Evolutionary conservation across 2,113 vertebrate genomes (phyloP).

Genomic region (Danionella cerebrum): DNA sequence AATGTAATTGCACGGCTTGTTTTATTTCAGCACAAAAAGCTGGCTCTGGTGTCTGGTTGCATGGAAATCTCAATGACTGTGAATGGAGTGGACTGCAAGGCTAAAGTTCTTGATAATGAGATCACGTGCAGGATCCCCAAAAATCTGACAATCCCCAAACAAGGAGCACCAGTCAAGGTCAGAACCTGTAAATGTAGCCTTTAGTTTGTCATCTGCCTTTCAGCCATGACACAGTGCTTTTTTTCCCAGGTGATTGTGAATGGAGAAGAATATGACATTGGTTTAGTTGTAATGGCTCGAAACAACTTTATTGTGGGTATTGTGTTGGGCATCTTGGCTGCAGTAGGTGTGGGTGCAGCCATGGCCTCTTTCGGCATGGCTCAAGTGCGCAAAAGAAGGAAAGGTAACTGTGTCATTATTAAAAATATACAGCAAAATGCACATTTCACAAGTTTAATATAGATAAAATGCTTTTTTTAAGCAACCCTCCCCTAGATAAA

Average conservation of each 20-base stretch:
- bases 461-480: too few species aligned
- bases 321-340: constrained; percentile 62
- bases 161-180: constrained; percentile 72
- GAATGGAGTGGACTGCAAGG: constrained; percentile 71
- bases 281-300: constrained; percentile 59
- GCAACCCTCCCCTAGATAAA: too few species aligned
- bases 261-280: constrained; percentile 53
- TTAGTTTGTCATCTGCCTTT: too few species aligned
- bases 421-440: too few species aligned
- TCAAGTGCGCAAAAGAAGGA: constrained; percentile 60
- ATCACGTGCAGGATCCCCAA: constrained; percentile 80
- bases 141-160: constrained; percentile 58
- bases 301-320: constrained; percentile 51
- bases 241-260: constrained; percentile 66
- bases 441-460: too few species aligned
- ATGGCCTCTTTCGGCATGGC: constrained; percentile 55
- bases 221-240: neutral
- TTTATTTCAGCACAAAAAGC: constrained; percentile 70
- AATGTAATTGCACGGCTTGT: too few species aligned
- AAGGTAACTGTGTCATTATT: constrained; percentile 56
- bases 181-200: constrained; percentile 27
- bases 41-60: constrained; percentile 72
- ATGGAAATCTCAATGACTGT: constrained; percentile 81
- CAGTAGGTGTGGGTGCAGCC: constrained; percentile 55
- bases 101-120: constrained; percentile 76